phyloP scores from a whole-genome alignment of 2,888 invertebrate genomes.

The Zaprionus obscuricornis region DNA sequence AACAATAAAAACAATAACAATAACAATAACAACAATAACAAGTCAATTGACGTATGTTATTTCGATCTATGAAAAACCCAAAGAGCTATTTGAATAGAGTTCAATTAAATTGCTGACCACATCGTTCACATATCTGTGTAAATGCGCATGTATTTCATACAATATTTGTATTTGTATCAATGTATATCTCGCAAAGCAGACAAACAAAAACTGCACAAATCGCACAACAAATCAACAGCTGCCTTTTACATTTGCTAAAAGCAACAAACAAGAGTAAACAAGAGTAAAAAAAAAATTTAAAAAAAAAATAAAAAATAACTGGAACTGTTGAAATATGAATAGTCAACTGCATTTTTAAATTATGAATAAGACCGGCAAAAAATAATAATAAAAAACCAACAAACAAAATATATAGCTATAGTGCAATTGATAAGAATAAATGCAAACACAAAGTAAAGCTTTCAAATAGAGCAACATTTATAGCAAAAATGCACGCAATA shows the following conservation, averaged over 20 bases:
- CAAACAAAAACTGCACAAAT: constrained; percentile 15
- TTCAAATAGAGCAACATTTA: background rate
- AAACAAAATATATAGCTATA: too few species aligned
- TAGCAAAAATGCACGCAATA: background rate
- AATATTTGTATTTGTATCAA: constrained; percentile 2
- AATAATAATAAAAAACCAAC: background rate
- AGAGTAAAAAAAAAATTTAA: constrained; percentile 9
- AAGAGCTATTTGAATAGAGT: constrained; percentile 39
- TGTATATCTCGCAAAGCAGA: background rate
- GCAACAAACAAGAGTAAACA: constrained; percentile 19
- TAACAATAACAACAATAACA: too few species aligned
- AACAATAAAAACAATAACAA: constrained; percentile 25
- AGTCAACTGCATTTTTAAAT: constrained; percentile 48
- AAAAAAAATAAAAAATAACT: background rate
- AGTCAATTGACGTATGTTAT: constrained; percentile 38
- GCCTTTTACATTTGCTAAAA: constrained; percentile 10
- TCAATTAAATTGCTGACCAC: constrained; percentile 41
- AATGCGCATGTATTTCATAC: background rate
- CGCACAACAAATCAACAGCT: too few species aligned
- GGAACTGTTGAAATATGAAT: constrained; percentile 16
- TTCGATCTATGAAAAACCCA: constrained; percentile 32
- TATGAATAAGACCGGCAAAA: constrained; percentile 39
- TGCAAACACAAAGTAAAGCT: background rate
- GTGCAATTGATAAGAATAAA: constrained; percentile 17
- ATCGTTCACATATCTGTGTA: constrained; percentile 1